Conservation (phyloP, 1,140 invertebrate genomes). For the Diabrotica undecimpunctata region DNA sequence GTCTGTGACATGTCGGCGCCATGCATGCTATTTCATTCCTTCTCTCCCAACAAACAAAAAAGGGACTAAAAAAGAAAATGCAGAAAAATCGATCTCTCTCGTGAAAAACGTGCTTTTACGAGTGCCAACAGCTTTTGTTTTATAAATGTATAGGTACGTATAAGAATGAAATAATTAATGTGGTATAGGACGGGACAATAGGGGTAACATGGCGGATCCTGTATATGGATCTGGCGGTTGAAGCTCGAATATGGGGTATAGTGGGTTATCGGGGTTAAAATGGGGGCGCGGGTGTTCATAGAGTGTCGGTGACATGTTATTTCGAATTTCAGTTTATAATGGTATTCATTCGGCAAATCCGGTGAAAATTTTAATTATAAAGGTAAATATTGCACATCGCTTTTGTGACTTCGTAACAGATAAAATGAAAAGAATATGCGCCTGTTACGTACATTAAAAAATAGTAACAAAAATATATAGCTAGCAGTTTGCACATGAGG, state of each 20-base stretch:
- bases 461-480: too few relatives aligned
- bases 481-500: too few relatives aligned
- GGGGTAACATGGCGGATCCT: background rate
- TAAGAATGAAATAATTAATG: background rate
- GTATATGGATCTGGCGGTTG: background rate
- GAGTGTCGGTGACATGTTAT: background rate
- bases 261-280: background rate
- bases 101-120: background rate
- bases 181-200: background rate
- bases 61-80: background rate
- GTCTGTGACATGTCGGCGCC: background rate
- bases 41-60: background rate
- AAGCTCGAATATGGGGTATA: background rate
- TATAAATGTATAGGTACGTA: background rate
- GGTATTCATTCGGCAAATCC: background rate
- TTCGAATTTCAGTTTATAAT: background rate
- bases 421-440: too few relatives aligned
- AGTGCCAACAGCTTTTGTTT: background rate
- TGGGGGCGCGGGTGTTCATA: background rate
- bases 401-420: too few relatives aligned
- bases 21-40: background rate
- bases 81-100: background rate
- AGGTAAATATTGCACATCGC: background rate
- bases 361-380: background rate
- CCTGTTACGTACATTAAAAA: too few relatives aligned